These are phyloP conservation scores for Adelges cooleyi DNA, from an alignment of 1,140 invertebrate species.

Conservation along the genomic window DNA sequence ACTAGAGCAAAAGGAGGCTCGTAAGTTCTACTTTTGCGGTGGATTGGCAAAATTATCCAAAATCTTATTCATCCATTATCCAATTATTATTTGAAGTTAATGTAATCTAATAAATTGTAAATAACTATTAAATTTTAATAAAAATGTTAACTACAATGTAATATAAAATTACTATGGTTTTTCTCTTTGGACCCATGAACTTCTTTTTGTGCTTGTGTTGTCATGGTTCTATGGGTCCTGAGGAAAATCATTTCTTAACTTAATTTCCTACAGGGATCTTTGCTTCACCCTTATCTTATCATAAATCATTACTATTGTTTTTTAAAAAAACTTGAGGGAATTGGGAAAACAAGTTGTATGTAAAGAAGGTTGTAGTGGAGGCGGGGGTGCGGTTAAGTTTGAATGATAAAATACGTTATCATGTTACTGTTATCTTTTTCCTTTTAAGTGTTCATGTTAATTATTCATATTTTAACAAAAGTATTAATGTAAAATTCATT, in stretches of 20 bases:
- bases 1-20: conserved; percentile 27
- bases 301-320: too few species aligned
- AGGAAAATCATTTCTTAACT: not conserved
- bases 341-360: not conserved
- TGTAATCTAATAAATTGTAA: too few species aligned
- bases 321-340: not conserved
- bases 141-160: too few species aligned
- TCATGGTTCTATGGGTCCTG: conserved; percentile 22
- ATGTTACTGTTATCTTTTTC: not conserved
- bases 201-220: conserved; percentile 15
- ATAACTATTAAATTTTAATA: too few species aligned
- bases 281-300: not conserved
- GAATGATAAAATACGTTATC: not conserved
- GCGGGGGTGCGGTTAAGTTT: not conserved
- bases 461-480: too few species aligned
- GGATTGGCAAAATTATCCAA: not conserved
- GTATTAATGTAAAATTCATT: too few species aligned
- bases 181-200: conserved; percentile 24
- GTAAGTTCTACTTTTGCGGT: conserved; percentile 25
- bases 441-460: not conserved
- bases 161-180: not conserved
- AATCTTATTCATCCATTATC: too few species aligned
- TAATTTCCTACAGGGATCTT: not conserved
- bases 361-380: not conserved
- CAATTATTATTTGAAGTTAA: too few species aligned